These are phyloP conservation scores for Trichacis sp. DNA, from an alignment of 2,888 invertebrate genomes.

Conservation along the genomic window DNA sequence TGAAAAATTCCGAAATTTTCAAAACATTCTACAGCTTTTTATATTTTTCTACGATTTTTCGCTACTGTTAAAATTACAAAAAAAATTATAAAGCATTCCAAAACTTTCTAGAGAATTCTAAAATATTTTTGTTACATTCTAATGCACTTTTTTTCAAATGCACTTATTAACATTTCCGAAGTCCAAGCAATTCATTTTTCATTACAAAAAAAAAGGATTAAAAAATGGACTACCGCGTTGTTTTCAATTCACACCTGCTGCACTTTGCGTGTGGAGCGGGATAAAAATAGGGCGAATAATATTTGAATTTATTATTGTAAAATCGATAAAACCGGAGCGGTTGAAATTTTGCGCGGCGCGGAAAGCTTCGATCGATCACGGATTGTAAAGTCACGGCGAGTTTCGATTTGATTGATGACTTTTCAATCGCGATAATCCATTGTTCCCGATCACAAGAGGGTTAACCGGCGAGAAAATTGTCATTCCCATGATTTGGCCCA, in stretches of 20 bases:
- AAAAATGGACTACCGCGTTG: not conserved
- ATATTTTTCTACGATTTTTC: too few species aligned
- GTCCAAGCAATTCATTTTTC: too few species aligned
- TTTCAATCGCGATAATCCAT: slow-evolving; percentile 44
- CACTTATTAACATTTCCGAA: too few species aligned
- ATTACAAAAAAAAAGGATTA: too few species aligned
- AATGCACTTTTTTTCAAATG: too few species aligned
- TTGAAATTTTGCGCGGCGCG: slow-evolving; percentile 13
- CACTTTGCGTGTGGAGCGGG: slow-evolving; percentile 9
- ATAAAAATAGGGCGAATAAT: slow-evolving; percentile 19
- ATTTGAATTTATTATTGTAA: slow-evolving; percentile 35
- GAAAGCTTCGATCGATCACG: slow-evolving; percentile 36
- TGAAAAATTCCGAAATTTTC: too few species aligned
- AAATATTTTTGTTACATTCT: too few species aligned
- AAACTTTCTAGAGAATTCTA: too few species aligned
- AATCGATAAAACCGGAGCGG: slow-evolving; percentile 26
- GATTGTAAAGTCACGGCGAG: slow-evolving; percentile 38
- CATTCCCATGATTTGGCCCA: slow-evolving; percentile 5
- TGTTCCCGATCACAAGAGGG: slow-evolving; percentile 26
- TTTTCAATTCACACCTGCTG: not conserved
- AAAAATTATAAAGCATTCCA: too few species aligned
- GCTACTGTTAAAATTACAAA: too few species aligned
- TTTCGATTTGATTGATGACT: slow-evolving; percentile 44
- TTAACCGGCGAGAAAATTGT: slow-evolving; percentile 21
- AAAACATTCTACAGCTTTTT: too few species aligned